These are phyloP conservation scores for Gryllus longicercus DNA, from an alignment of 2,888 invertebrate species.

Conservation along the genomic window DNA sequence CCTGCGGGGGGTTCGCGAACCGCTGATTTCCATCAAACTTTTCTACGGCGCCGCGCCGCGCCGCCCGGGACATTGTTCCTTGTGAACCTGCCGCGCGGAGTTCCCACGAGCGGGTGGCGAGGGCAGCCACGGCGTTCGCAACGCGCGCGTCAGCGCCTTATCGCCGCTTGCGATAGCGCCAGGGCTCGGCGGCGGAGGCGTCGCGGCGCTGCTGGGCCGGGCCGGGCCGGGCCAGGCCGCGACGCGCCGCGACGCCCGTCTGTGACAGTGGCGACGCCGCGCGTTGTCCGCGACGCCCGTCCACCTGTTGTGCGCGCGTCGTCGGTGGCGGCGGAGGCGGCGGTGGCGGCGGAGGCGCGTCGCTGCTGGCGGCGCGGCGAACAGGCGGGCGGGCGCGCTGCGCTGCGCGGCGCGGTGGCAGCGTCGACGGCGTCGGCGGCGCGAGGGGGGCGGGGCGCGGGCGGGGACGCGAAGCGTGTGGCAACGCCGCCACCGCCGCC, in stretches of 20 bases:
- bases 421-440: not conserved
- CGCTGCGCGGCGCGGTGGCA: not conserved
- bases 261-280: not conserved
- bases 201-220: not conserved
- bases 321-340: not conserved
- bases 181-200: not conserved
- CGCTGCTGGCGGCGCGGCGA: not conserved
- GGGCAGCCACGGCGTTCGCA: too few species aligned
- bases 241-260: too few species aligned
- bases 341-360: not conserved
- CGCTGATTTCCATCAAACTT: not conserved
- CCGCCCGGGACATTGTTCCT: too few species aligned
- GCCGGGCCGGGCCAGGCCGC: not conserved
- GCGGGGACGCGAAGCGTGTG: not conserved
- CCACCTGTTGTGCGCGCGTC: not conserved
- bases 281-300: not conserved
- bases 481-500: slow-evolving; percentile 3
- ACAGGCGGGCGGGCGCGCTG: not conserved
- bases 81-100: too few species aligned
- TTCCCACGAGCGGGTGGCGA: too few species aligned
- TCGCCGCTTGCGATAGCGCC: not conserved
- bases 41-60: not conserved
- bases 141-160: not conserved
- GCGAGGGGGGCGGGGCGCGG: not conserved
- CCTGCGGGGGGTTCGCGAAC: not conserved